Conservation (phyloP, 2,888 invertebrate species). For the Hyposoter didymator region DNA sequence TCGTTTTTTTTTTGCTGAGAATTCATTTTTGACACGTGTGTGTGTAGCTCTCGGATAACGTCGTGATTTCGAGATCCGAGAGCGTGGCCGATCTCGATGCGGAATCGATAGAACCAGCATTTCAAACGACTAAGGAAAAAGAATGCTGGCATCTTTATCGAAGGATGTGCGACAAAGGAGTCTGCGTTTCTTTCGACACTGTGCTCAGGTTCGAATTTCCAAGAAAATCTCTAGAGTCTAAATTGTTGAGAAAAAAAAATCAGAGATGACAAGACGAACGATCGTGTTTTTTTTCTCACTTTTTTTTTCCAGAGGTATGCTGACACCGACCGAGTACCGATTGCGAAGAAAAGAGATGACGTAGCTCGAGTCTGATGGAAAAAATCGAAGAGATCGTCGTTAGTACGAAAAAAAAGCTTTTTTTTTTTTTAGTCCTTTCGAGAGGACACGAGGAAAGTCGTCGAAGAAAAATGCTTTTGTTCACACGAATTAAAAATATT, state of each 20-base stretch:
- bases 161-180: slow-evolving; percentile 89
- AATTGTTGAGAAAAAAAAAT: too few relatives aligned
- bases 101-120: slow-evolving; percentile 83
- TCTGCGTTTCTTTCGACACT: slow-evolving; percentile 89
- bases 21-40: background rate
- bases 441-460: background rate
- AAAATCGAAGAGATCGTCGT: background rate
- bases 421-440: background rate
- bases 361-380: background rate
- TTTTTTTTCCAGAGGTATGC: slow-evolving; percentile 86
- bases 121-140: slow-evolving; percentile 86
- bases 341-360: slow-evolving; percentile 85
- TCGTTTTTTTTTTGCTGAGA: background rate
- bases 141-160: slow-evolving; percentile 90
- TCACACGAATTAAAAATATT: background rate
- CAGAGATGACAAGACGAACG: too few relatives aligned
- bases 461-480: background rate
- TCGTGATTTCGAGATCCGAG: slow-evolving; percentile 62
- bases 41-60: slow-evolving; percentile 52
- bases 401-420: background rate
- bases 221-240: background rate
- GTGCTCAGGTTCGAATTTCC: slow-evolving; percentile 85
- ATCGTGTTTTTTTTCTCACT: background rate
- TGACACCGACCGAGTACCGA: slow-evolving; percentile 90
- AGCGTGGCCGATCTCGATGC: slow-evolving; percentile 68